Base-by-base conservation (phyloP, 2,888 invertebrate species). In the Ceratothoa steindachneri region DNA sequence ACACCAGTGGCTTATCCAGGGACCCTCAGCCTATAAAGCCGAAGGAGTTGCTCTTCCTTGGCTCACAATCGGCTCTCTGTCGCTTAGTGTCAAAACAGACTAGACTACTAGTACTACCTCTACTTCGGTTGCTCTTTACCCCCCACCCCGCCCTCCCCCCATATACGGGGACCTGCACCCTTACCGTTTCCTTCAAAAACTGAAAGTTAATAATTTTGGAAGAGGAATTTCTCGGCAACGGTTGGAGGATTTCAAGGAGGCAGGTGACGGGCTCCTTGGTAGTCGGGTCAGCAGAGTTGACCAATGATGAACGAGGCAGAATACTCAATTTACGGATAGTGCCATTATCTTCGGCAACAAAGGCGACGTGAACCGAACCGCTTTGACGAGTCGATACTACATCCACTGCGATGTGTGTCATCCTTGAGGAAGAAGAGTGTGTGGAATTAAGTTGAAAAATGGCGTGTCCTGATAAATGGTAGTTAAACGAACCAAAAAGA, bases 211-310 rank as follows among this genome's bases (percentile, higher is more conserved):
- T 55, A 1, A 76, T 74, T 51, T 87, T 86, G 75, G 85, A 85
- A 29, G 85, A 85, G 0, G 86, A 84, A 22, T 87, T 86, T 1
- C 88, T 87, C 5, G 75, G 83, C 51, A 89, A 86, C 12, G 91
- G 87, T 81, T 90, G 90, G 90, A 95, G 92, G 80, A 91, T 88
- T 84, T 96, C 95, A 15, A 96, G 89, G 66, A 95, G 85, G 82
- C 96, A 97, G 1, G 70, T 72, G 2, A 51, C 30, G 3, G 77
- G 66, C n/a, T 51, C 71, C 19, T 51, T 66, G 5, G 24, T 19
- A 12, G 31, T 51, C 3, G 52, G 19, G 22, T 51, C 65, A 22
- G 93, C 89, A 78, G 90, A 89, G 71, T 88, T 88, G 27, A n/a
- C 12, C 22, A 60, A 60, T 9, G 65, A 66, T 0, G 88, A 87